Base-by-base conservation (phyloP, 2,797 vertebrate species). In the Enteromius afrohamiltoni region DNA sequence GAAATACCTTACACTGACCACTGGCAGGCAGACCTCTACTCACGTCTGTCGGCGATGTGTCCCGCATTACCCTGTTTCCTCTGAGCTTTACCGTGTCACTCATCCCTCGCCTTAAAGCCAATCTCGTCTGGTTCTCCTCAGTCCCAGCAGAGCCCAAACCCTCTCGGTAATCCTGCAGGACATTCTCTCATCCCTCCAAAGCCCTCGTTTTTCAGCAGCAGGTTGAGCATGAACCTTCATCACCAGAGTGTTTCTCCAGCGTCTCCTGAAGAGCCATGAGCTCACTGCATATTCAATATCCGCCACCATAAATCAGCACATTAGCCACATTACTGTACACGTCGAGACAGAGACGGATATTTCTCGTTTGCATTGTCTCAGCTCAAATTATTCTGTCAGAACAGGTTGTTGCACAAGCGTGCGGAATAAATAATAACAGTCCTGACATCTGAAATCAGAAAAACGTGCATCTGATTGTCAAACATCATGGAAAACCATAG, bases 281-380 rank as follows among this genome's bases (percentile, higher is more conserved):
- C 82, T 92, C 91, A 93, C 73, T 81, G 85, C 87, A 84, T 89
- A 85, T 64, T 83, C 75, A 78, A 67, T 77, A 79, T 85, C 69
- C 87, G 87, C 86, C 77, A 85, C 89, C 88, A 84, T 90, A 91
- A 92, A 92, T 92, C 87, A 92, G 87, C 9, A 26, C 79, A 86
- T 87, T 85, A 86, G 85, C 86, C 91, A 86, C 89, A 70, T 90
- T 86, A 90, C 91, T 92, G 92, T 89, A 92, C 78, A 82, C 84
- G 67, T 77, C 55, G 42, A 90, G 87, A 88, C 87, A 82, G 86
- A 90, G 90, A 89, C 85, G 88, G 83, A 86, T 62, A 84, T 85
- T 89, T 89, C 82, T 87, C 82, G 55, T 68, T 85, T 78, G 85
- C 75, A 65, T 40, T 34, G 58, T 53, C 34, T 80, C 69, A 42